phyloP scores from a whole-genome alignment of 2,888 invertebrate species.

The Pollenia griseotomentosa region DNA sequence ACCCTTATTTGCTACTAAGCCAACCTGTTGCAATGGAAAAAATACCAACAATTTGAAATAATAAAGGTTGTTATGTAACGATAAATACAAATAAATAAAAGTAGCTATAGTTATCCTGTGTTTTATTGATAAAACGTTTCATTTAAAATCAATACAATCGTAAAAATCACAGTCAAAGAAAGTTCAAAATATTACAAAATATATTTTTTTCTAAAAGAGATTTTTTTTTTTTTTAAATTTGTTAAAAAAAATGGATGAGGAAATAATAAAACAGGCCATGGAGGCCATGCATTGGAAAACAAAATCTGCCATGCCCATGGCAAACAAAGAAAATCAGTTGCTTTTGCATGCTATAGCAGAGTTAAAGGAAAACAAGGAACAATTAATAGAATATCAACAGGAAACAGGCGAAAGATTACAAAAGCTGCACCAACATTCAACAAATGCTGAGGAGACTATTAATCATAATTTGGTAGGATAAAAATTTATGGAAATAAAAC shows the following conservation, averaged over 20 bases:
- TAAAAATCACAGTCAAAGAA: conserved; percentile 25
- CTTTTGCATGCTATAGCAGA: conserved; percentile 84
- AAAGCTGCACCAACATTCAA: conserved; percentile 85
- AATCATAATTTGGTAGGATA: conserved; percentile 86
- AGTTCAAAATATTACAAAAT: conserved; percentile 15
- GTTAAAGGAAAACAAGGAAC: conserved; percentile 84
- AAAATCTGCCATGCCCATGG: conserved; percentile 91
- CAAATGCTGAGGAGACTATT: conserved; percentile 85
- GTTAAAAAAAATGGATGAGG: conserved; percentile 75
- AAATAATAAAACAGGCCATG: conserved; percentile 79
- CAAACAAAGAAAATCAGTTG: conserved; percentile 88
- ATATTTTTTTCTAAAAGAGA: conserved; percentile 42
- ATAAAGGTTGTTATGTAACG: conserved; percentile 51
- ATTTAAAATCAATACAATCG: conserved; percentile 1
- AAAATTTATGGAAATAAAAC: not conserved
- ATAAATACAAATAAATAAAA: conserved; percentile 3
- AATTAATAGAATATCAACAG: conserved; percentile 84
- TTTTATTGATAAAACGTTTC: conserved; percentile 68
- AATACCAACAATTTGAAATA: not conserved
- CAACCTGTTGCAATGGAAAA: not conserved
- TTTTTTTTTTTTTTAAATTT: not conserved
- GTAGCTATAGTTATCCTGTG: conserved; percentile 53
- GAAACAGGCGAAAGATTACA: conserved; percentile 83
- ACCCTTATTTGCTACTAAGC: not conserved
- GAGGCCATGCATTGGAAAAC: conserved; percentile 83